phyloP scores from a whole-genome alignment of 2,888 invertebrate species.

The Limnephilus rhombicus region DNA sequence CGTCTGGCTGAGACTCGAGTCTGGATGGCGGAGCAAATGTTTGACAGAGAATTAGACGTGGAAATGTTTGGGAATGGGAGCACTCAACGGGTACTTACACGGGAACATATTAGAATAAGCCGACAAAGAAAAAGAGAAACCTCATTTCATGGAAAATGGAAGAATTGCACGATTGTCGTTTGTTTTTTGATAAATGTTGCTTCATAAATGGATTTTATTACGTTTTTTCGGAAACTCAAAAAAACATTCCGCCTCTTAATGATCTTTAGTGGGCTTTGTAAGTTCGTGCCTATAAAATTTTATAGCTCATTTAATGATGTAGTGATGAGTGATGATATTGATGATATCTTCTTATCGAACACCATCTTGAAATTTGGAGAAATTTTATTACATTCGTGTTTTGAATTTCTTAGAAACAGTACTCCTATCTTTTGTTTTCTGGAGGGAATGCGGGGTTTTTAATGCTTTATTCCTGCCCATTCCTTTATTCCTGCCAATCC shows the following conservation, averaged over 20 bases:
- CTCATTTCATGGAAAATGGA: constrained; percentile 14
- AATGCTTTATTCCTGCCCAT: too few relatives aligned
- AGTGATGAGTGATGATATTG: background rate
- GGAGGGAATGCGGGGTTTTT: background rate
- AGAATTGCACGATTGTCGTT: background rate
- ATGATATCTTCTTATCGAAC: background rate
- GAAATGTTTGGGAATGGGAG: constrained; percentile 43
- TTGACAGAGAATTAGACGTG: constrained; percentile 46
- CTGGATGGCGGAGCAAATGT: constrained; percentile 32
- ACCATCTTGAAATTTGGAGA: background rate
- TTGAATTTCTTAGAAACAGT: background rate
- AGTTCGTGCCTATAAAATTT: background rate
- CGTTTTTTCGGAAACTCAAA: background rate
- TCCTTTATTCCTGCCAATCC: too few relatives aligned
- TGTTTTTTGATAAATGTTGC: constrained; percentile 14
- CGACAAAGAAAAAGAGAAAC: constrained; percentile 38
- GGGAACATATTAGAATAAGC: constrained; percentile 50
- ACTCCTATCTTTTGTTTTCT: background rate
- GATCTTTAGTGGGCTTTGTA: background rate
- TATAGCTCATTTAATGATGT: background rate
- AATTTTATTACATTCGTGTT: background rate
- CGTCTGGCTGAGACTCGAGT: background rate
- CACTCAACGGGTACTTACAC: constrained; percentile 34
- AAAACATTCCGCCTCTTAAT: background rate
- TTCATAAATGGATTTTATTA: background rate